Percentiles rank a stretch among this genome's conserved stretches.
Conservation (phyloP, 2,888 invertebrate species). For the Agrochola lychnidis region DNA sequence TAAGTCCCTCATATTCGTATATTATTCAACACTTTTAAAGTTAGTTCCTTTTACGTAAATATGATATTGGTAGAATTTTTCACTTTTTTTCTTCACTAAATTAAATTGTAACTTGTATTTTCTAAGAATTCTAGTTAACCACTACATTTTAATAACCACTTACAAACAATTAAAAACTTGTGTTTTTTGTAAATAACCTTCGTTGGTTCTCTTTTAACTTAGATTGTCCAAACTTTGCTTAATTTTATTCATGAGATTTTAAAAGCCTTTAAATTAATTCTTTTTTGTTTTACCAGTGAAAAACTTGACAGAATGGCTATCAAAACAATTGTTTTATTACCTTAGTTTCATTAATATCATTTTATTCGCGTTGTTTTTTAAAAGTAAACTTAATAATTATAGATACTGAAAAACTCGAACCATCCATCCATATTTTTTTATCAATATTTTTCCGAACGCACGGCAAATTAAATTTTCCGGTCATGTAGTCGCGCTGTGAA, state of each 20-base stretch:
- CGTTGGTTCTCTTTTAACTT: conserved; percentile 28
- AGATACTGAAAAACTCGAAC: not conserved
- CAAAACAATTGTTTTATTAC: not conserved
- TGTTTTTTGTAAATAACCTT: conserved; percentile 25
- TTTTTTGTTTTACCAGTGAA: not conserved
- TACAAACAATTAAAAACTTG: conserved; percentile 48
- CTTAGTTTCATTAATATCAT: not conserved
- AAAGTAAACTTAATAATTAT: not conserved
- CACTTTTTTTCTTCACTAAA: not conserved
- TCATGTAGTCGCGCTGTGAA: not conserved
- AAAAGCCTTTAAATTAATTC: conserved; percentile 1
- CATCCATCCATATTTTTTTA: not conserved
- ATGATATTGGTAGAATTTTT: not conserved
- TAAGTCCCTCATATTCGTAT: not conserved
- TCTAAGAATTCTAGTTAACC: not conserved
- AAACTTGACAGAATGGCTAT: not conserved
- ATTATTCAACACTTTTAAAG: conserved; percentile 8
- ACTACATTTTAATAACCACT: conserved; percentile 22
- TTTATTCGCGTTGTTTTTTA: not conserved
- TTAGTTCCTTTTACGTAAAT: not conserved
- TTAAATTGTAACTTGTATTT: conserved; percentile 8
- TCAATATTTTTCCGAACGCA: conserved; percentile 16
- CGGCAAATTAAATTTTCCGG: conserved; percentile 5
- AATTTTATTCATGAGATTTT: conserved; percentile 42
- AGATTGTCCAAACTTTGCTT: conserved; percentile 33